phyloP scores from a whole-genome alignment of 2,888 invertebrate genomes.

The Atherix ibis region DNA sequence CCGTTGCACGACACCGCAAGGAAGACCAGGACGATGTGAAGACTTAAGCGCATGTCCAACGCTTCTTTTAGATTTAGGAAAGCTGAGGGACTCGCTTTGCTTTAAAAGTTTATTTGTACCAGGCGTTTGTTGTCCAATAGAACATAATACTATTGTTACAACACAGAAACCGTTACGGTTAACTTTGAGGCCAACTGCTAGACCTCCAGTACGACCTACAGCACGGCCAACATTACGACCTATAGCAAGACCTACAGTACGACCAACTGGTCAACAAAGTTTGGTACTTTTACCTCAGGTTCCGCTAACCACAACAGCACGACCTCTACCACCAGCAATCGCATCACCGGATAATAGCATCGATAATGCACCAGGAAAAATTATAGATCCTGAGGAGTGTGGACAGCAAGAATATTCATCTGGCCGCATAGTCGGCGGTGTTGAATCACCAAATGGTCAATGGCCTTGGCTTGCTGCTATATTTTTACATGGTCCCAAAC shows the following conservation, averaged over 20 bases:
- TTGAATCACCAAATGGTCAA: conserved; percentile 64
- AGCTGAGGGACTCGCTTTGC: conserved; percentile 71
- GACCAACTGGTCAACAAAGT: conserved; percentile 17
- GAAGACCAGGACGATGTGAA: conserved; percentile 64
- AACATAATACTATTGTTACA: conserved; percentile 27
- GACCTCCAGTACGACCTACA: conserved; percentile 21
- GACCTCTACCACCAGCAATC: conserved; percentile 33
- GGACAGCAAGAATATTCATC: conserved; percentile 69
- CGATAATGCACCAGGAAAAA: conserved; percentile 19
- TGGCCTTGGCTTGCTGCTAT: conserved; percentile 98
- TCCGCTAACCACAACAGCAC: conserved; percentile 32
- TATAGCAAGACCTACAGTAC: conserved; percentile 22
- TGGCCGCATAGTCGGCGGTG: conserved; percentile 83
- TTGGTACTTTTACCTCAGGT: conserved; percentile 27
- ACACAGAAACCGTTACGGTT: conserved; percentile 24
- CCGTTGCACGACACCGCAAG: conserved; percentile 67
- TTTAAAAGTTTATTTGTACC: conserved; percentile 84
- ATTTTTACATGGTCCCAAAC: conserved; percentile 68
- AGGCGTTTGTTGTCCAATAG: conserved; percentile 74
- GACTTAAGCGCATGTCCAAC: conserved; percentile 82
- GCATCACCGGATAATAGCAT: conserved; percentile 19
- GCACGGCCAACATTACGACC: conserved; percentile 19
- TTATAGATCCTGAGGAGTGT: conserved; percentile 43
- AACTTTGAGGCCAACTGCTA: conserved; percentile 22
- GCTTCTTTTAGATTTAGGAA: conserved; percentile 61